A percentile compares a stretch with the other conserved stretches of the same genome.
phyloP scores from a whole-genome alignment of 2,888 invertebrate species.

The Pterostichus niger region DNA sequence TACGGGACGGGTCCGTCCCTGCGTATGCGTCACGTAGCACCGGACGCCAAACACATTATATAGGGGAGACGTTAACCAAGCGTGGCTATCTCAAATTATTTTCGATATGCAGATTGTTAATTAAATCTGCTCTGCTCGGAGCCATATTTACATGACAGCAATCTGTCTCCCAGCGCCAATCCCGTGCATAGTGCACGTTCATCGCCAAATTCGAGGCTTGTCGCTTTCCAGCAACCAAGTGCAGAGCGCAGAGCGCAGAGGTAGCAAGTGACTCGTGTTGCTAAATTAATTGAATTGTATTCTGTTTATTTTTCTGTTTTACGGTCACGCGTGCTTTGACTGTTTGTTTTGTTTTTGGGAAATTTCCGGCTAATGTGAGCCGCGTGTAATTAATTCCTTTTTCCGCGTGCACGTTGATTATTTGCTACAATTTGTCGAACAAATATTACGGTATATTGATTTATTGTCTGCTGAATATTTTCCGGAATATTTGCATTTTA shows the following conservation, averaged over 20 bases:
- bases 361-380: constrained; percentile 57
- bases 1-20: constrained; percentile 12
- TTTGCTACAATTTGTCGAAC: constrained; percentile 59
- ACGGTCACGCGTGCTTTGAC: constrained; percentile 34
- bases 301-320: constrained; percentile 55
- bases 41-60: constrained; percentile 57
- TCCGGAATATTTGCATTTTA: constrained; percentile 51
- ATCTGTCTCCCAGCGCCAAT: constrained; percentile 74
- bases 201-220: background rate
- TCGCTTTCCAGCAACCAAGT: constrained; percentile 7
- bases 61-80: constrained; percentile 73
- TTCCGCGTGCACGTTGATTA: constrained; percentile 55
- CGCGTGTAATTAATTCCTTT: constrained; percentile 58
- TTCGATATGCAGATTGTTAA: constrained; percentile 78
- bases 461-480: constrained; percentile 59
- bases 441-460: constrained; percentile 60
- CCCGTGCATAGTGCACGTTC: background rate
- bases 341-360: constrained; percentile 61
- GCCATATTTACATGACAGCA: constrained; percentile 78
- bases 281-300: constrained; percentile 62
- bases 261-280: constrained; percentile 34
- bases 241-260: constrained; percentile 1
- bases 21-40: constrained; percentile 36
- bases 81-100: constrained; percentile 76
- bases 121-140: constrained; percentile 76